Base-by-base conservation (phyloP, 1,140 invertebrate genomes). In the Eueides isabella region DNA sequence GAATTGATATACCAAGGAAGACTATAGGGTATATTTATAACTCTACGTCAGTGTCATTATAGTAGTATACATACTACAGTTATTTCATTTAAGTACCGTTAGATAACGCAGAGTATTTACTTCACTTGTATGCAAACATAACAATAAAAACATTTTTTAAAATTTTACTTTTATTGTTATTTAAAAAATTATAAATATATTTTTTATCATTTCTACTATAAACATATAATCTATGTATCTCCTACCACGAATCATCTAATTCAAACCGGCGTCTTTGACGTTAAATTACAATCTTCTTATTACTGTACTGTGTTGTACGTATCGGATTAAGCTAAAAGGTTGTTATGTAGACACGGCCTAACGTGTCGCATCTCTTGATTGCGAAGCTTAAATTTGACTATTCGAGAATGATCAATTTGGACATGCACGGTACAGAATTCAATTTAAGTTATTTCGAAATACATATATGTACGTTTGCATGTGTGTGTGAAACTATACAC, bases 241-340 rank as follows among this genome's bases (percentile, higher is more conserved):
- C 19, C 30, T 67, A 61, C 16, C 41, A 61, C 65, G 30, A 67
- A 69, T 72, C 76, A 76, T 81, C 78, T 87, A 87, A 87, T 84
- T 84, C 80, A 35, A 61, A 75, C 79, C 82, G 89, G 84, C 81
- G 64, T 78, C 84, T 91, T 89, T 89, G 86, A 88, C 82, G 80
- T 83, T 82, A 85, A 88, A 88, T 90, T 89, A 90, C 87, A 84
- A 85, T 82, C 84, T 89, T 85, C 88, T 88, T 89, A 91, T 85
- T 84, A 83, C 82, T 83, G 66, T 69, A 76, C 77, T 55, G 71
- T 79, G 75, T 79, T 79, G 80, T 85, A 85, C 74, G 41, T 68
- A 79, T 86, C 80, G 85, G 86, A 85, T 91, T 91, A 91, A 74
- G 65, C 79, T 88, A 87, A 91, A 79, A 89, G 87, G 86, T 81